Evolutionary conservation across 1,140 invertebrate species (phyloP).

Genomic region (Drosophila busckii): DNA sequence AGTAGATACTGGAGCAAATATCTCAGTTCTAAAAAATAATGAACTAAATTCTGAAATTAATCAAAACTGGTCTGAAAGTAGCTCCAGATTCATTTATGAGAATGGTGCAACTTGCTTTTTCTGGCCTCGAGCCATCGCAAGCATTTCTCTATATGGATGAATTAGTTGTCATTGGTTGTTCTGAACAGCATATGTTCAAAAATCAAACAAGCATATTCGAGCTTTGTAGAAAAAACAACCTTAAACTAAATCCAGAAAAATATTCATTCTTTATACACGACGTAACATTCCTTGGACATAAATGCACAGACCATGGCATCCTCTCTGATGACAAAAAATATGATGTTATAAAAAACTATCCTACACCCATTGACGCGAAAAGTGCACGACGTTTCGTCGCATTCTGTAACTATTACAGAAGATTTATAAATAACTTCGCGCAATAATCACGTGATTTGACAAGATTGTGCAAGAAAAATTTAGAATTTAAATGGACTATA

Average conservation of each 20-base stretch:
- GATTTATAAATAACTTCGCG: conserved; percentile 18
- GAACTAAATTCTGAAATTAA: not conserved
- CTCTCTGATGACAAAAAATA: conserved; percentile 7
- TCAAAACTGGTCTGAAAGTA: conserved; percentile 4
- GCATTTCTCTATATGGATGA: conserved; percentile 14
- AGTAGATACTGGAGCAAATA: not conserved
- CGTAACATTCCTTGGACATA: conserved; percentile 10
- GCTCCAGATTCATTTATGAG: conserved; percentile 7
- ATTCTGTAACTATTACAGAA: conserved; percentile 26
- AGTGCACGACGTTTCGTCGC: conserved; percentile 11
- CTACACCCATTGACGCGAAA: conserved; percentile 7
- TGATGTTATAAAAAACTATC: conserved; percentile 8
- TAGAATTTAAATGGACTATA: conserved; percentile 29
- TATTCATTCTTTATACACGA: conserved; percentile 19
- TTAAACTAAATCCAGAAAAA: conserved; percentile 19
- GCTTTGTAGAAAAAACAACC: conserved; percentile 8
- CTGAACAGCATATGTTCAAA: conserved; percentile 13
- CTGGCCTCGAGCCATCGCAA: conserved; percentile 2
- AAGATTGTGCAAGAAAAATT: conserved; percentile 43
- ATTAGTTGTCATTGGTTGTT: conserved; percentile 15
- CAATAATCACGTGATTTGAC: conserved; percentile 23
- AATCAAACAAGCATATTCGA: conserved; percentile 16
- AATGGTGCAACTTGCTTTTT: conserved; percentile 12
- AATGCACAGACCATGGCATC: conserved; percentile 11
- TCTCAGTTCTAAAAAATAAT: not conserved